phyloP scores from a whole-genome alignment of 2,113 vertebrate species.

The Stomatorhinus ivindoensis region DNA sequence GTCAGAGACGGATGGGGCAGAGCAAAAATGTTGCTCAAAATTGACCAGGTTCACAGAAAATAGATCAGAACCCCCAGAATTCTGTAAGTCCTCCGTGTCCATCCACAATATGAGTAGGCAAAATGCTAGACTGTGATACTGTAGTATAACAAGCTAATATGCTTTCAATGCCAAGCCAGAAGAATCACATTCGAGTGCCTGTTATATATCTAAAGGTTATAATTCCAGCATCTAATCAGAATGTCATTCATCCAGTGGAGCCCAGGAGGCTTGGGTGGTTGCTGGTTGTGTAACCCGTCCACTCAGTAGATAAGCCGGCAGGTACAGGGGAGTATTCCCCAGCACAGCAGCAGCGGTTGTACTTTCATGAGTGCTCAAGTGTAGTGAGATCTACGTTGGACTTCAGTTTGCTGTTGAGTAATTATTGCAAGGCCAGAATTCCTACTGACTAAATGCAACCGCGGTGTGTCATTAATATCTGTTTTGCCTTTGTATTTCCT shows the following conservation, averaged over 20 bases:
- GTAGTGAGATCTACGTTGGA: background rate
- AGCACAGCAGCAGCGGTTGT: background rate
- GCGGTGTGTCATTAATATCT: background rate
- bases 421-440: background rate
- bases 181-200: background rate
- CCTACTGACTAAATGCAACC: background rate
- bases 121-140: background rate
- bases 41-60: background rate
- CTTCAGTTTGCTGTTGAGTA: background rate
- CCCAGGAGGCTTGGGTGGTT: background rate
- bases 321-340: background rate
- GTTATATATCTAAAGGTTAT: background rate
- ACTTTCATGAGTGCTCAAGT: background rate
- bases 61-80: background rate
- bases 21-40: background rate
- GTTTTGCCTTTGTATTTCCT: background rate
- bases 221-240: background rate
- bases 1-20: background rate
- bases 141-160: background rate
- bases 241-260: background rate
- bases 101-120: background rate
- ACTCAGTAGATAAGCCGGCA: too few species aligned
- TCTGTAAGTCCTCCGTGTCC: background rate
- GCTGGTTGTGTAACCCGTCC: background rate
- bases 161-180: background rate